phyloP scores from a whole-genome alignment of 2,797 vertebrate genomes.

The Thripadectes ignobilis region DNA sequence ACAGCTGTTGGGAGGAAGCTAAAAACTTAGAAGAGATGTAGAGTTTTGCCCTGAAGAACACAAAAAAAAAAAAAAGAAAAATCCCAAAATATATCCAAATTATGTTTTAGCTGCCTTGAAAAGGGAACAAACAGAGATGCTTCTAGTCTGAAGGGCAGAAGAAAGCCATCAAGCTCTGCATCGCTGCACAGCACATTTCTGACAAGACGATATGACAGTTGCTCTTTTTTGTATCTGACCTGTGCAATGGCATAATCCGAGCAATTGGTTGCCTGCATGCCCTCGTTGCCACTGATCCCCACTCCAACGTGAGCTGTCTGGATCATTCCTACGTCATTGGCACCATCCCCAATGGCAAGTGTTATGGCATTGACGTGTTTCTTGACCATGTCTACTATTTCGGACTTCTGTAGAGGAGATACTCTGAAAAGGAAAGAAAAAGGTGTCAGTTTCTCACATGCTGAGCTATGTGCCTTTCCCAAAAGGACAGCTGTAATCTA shows the following conservation, averaged over 20 bases:
- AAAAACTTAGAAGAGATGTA: not conserved
- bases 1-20: not conserved
- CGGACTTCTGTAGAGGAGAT: constrained; percentile 97
- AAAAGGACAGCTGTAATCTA: constrained; percentile 69
- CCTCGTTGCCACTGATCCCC: constrained; percentile 97
- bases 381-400: constrained; percentile 99
- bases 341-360: constrained; percentile 96
- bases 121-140: not conserved
- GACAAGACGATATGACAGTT: not conserved
- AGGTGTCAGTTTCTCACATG: constrained; percentile 62
- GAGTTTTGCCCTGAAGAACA: not conserved
- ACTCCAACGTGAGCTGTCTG: constrained; percentile 97
- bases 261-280: constrained; percentile 98
- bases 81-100: not conserved
- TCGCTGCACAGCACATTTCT: not conserved
- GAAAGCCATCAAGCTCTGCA: not conserved
- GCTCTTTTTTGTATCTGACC: constrained; percentile 76
- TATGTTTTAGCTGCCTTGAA: not conserved
- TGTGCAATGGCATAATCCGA: constrained; percentile 98
- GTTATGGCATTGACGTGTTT: constrained; percentile 97
- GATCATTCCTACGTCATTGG: constrained; percentile 99
- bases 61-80: not conserved
- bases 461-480: constrained; percentile 21
- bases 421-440: constrained; percentile 83
- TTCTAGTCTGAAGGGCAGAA: not conserved